These are phyloP conservation scores for Cololabis saira DNA, from an alignment of 2,113 vertebrate species.

Conservation along the genomic window DNA sequence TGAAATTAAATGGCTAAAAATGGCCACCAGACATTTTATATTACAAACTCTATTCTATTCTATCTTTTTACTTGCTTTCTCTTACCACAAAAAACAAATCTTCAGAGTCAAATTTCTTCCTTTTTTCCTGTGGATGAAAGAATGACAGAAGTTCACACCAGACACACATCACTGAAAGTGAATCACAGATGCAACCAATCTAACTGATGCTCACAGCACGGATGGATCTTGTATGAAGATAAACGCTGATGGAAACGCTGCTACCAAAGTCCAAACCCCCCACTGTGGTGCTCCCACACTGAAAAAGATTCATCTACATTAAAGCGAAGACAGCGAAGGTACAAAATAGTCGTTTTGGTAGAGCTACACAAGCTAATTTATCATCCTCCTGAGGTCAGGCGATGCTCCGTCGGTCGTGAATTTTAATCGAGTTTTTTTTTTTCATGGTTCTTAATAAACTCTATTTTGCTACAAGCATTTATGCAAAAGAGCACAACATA, in stretches of 20 bases:
- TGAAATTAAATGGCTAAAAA: too few relatives aligned
- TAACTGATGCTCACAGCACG: too few relatives aligned
- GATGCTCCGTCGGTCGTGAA: constrained; percentile 80
- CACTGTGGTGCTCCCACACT: constrained; percentile 15
- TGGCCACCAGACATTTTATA: too few relatives aligned
- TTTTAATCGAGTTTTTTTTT: constrained; percentile 85
- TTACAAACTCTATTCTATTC: too few relatives aligned
- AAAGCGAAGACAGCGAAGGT: constrained; percentile 52
- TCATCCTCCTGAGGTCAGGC: constrained; percentile 81
- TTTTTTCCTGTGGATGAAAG: too few relatives aligned
- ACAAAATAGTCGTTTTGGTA: constrained; percentile 80
- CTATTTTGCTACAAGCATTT: constrained; percentile 82
- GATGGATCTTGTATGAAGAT: constrained; percentile 1
- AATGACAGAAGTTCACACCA: too few relatives aligned
- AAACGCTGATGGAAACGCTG: not conserved
- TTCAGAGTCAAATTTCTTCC: too few relatives aligned
- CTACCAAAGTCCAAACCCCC: not conserved
- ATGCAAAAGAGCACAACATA: constrained; percentile 80
- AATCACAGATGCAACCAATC: too few relatives aligned
- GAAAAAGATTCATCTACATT: constrained; percentile 5
- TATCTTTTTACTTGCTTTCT: too few relatives aligned
- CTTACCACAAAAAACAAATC: too few relatives aligned
- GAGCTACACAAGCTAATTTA: constrained; percentile 81
- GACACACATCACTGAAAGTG: too few relatives aligned
- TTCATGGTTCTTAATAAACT: constrained; percentile 86